Evolutionary conservation across 1,140 invertebrate genomes (phyloP), one percentile per base, ranked within the genome.

Genomic region (Drosophila kohkoa): DNA sequence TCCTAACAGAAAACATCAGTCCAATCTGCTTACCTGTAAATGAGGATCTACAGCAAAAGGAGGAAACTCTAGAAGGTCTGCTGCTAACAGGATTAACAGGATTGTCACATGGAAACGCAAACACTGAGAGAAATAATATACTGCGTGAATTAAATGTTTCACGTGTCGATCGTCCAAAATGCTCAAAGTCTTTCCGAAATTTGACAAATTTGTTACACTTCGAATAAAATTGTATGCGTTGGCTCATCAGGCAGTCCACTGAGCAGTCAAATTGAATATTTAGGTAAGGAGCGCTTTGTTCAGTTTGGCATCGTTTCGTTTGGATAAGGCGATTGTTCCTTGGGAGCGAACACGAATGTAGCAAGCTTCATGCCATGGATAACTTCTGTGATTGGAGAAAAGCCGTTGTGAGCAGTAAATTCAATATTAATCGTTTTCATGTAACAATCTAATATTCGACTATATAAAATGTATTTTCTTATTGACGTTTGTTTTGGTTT

Each of bases 11-110:
- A 0, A 16, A 59, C 20, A 59, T 59, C 8, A 13, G 11, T 5
- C 57, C 57, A 3, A 59, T 59, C n/a, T 59, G 57, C 7, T 30
- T 59, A 41, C 57, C 57, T n/a, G 8, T 59, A 5, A 59, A 45
- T 30, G 38, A 41, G 13, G 41, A 20, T 5, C 57, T 59, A 5
- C 41, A 59, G 6, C 41, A 46, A 10, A 45, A 43, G 8, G 57
- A 15, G 3, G n/a, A 43, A 28, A 25, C 57, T 46, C n/a, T 45
- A 2, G 7, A 28, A 30, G 46, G 41, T 30, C 28, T 59, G 20
- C 41, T 59, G 0, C 16, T 28, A 7, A 59, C 57, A 3, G n/a
- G n/a, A n/a, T n/a, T n/a, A n/a, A n/a, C n/a, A n/a, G 57, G 20
- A 7, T 25, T 59, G 57, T 41, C 41, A 41, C 10, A 1, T n/a